These are phyloP conservation scores for Zonitis immaculata DNA, from an alignment of 2,888 invertebrate species.

Conservation along the genomic window DNA sequence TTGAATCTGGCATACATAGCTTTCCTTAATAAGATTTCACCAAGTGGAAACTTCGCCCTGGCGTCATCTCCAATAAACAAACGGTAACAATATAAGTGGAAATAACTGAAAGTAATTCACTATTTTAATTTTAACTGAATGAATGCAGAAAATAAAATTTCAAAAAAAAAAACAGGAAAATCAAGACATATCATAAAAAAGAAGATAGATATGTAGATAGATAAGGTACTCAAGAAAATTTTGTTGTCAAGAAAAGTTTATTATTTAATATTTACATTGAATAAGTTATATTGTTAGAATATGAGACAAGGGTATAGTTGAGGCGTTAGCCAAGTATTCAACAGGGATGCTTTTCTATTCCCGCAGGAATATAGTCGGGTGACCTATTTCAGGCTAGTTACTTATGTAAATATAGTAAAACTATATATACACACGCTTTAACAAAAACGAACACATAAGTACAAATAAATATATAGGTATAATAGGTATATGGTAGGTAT, in stretches of 20 bases:
- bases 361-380: constrained; percentile 13
- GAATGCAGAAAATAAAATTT: too few species aligned
- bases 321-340: constrained; percentile 10
- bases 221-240: too few species aligned
- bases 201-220: too few species aligned
- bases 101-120: not conserved
- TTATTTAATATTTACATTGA: constrained; percentile 9
- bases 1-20: constrained; percentile 26
- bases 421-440: constrained; percentile 7
- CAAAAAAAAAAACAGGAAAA: too few species aligned
- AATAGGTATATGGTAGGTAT: too few species aligned
- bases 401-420: constrained; percentile 26
- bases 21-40: constrained; percentile 28
- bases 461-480: too few species aligned
- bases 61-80: not conserved
- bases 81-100: too few species aligned
- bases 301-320: constrained; percentile 8
- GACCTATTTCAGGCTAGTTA: constrained; percentile 26
- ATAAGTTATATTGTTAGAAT: constrained; percentile 13
- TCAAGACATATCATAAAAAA: too few species aligned
- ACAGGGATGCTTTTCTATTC: constrained; percentile 16
- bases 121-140: not conserved
- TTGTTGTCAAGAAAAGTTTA: not conserved
- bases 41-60: constrained; percentile 27
- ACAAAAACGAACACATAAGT: not conserved